Percentiles rank a stretch among this genome's conserved stretches.
phyloP scores from a whole-genome alignment of 2,113 vertebrate species.

The Nothocercus nigrocapillus region DNA sequence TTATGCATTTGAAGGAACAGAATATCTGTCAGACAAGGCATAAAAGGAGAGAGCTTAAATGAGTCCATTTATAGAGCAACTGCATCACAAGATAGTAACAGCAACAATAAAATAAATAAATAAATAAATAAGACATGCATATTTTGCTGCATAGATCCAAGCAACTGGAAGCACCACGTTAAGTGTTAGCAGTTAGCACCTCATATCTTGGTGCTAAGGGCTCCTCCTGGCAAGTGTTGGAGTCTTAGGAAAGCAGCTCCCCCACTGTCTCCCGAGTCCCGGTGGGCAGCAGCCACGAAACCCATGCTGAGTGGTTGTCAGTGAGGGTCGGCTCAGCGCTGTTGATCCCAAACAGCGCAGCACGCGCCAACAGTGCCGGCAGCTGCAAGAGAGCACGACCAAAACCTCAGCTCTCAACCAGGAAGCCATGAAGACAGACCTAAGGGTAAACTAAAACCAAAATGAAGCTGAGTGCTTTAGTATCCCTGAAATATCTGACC shows the following conservation, averaged over 20 bases:
- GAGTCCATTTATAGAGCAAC: background rate
- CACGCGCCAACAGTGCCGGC: fast-evolving
- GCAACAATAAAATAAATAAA: background rate
- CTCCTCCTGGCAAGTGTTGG: background rate
- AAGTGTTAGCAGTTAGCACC: background rate
- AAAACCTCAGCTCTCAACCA: background rate
- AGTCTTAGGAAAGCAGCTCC: background rate
- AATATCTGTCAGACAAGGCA: background rate
- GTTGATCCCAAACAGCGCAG: fast-evolving
- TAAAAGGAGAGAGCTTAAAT: background rate
- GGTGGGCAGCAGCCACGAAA: background rate
- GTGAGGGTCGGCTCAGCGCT: background rate
- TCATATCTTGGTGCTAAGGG: background rate
- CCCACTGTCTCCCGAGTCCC: fast-evolving
- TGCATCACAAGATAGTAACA: background rate
- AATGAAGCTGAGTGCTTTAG: background rate
- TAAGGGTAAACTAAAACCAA: background rate
- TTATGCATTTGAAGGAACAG: background rate
- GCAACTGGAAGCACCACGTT: background rate
- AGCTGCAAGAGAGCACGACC: background rate
- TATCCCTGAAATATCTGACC: background rate
- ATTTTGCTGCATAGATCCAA: background rate
- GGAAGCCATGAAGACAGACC: background rate
- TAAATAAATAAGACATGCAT: background rate
- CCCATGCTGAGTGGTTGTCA: background rate